A percentile compares a stretch with the other conserved stretches of the same genome.
Evolutionary conservation across 2,113 vertebrate genomes (phyloP).

Genomic region (Dunckerocampus dactyliophorus): DNA sequence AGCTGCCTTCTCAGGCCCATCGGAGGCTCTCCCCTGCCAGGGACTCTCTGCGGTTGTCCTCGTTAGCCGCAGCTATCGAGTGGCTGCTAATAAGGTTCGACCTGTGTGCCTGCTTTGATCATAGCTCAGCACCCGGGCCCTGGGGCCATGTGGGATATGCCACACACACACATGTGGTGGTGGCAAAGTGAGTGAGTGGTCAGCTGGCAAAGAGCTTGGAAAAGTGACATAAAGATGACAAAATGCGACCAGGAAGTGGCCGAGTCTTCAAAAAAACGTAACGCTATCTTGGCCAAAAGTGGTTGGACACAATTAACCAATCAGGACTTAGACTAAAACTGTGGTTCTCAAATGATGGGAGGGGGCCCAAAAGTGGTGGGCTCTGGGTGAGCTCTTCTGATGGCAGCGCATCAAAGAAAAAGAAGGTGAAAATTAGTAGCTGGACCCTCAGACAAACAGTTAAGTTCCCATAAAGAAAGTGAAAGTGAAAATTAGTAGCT

Average conservation of each 20-base stretch:
- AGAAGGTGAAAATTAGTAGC: no score
- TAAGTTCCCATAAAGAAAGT: no score
- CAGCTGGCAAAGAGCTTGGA: conserved; percentile 60
- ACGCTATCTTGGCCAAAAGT: background rate
- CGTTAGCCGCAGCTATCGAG: conserved; percentile 68
- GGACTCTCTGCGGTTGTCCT: conserved; percentile 26
- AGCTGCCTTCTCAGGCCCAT: conserved; percentile 13
- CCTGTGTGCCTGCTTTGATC: conserved; percentile 77
- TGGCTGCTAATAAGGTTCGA: conserved; percentile 81
- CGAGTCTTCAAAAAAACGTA: background rate
- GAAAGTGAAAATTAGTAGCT: no score
- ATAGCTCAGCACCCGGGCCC: conserved; percentile 55
- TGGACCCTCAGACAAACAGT: no score
- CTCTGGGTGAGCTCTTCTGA: no score
- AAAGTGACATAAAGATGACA: conserved; percentile 42
- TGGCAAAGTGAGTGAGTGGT: conserved; percentile 7
- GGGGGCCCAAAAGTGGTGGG: no score
- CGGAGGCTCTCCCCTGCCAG: conserved; percentile 22
- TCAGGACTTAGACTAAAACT: no score
- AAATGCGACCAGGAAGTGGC: background rate
- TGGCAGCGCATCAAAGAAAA: no score
- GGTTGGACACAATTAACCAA: background rate
- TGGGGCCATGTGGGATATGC: conserved; percentile 49
- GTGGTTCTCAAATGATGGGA: no score
- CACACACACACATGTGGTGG: conserved; percentile 54